Conservation (phyloP, 2,888 invertebrate species). For the Perizoma affinitatum region DNA sequence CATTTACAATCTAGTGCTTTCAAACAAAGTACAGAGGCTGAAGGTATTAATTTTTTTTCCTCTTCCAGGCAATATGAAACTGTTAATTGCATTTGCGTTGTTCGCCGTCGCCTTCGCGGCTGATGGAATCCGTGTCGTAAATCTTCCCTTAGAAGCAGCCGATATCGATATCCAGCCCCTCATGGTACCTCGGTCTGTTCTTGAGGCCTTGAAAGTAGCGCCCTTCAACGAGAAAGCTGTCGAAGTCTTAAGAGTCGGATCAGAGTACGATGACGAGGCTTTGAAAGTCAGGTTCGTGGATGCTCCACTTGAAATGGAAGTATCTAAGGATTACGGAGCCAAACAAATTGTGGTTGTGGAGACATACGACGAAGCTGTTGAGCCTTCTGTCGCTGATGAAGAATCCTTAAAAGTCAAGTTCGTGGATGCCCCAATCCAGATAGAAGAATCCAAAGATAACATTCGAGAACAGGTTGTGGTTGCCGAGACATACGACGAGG, state of each 20-base stretch:
- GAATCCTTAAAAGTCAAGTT: neutral
- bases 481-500: neutral
- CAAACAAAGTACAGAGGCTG: too few species aligned
- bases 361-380: neutral
- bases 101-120: conserved; percentile 56
- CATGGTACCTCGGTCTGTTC: conserved; percentile 12
- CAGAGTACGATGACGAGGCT: conserved; percentile 3
- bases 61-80: conserved; percentile 64
- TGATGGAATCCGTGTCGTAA: conserved; percentile 32
- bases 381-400: neutral
- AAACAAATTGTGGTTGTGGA: neutral
- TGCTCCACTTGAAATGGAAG: neutral
- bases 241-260: neutral
- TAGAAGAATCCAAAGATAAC: neutral
- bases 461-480: neutral
- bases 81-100: conserved; percentile 59
- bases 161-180: conserved; percentile 14
- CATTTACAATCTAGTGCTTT: too few species aligned
- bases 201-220: conserved; percentile 6
- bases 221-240: neutral
- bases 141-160: conserved; percentile 1
- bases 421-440: neutral
- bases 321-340: neutral
- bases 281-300: conserved; percentile 2
- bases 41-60: conserved; percentile 5